phyloP scores from a whole-genome alignment of 2,113 vertebrate species.

The Telmatochromis sp. region DNA sequence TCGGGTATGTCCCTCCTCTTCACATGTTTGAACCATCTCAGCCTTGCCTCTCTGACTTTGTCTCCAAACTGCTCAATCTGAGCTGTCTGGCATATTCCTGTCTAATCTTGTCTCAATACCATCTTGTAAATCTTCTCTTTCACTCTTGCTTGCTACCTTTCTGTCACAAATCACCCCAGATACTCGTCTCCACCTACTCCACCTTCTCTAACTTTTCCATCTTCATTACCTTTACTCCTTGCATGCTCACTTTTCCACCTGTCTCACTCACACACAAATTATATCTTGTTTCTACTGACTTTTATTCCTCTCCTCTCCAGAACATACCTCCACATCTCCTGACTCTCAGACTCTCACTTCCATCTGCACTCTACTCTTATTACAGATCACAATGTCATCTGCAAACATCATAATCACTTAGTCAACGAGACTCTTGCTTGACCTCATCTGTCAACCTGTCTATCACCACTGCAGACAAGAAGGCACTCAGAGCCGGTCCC shows the following conservation, averaged over 20 bases:
- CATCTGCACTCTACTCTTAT: background rate
- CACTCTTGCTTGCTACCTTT: background rate
- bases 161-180: background rate
- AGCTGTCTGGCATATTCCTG: background rate
- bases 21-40: background rate
- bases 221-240: background rate
- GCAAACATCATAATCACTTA: background rate
- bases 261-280: background rate
- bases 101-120: background rate
- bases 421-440: background rate
- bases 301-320: background rate
- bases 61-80: background rate
- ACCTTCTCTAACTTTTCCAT: background rate
- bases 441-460: background rate
- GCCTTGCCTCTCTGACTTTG: background rate
- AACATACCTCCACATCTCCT: background rate
- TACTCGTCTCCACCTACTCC: background rate
- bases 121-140: background rate
- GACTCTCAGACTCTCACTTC: background rate
- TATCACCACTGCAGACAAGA: background rate
- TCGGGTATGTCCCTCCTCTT: background rate
- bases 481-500: background rate
- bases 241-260: background rate
- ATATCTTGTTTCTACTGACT: background rate
- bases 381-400: background rate